Conservation (phyloP, 2,113 vertebrate genomes). For the Caretta caretta region DNA sequence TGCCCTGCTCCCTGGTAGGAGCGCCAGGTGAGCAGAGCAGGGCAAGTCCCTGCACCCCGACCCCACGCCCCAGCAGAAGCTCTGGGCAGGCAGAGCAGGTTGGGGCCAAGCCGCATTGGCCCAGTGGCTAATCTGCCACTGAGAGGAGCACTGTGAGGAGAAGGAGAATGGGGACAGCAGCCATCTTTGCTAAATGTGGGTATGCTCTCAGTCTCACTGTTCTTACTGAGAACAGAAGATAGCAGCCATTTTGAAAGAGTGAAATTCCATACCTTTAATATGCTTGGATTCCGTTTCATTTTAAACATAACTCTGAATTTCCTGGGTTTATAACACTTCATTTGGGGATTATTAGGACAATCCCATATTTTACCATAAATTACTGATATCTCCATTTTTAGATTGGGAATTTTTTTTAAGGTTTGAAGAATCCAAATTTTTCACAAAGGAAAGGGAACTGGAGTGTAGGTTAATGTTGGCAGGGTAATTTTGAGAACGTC, state of each 20-base stretch:
- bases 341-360: neutral
- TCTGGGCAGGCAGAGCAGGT: no score
- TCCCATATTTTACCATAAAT: neutral
- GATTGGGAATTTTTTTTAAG: accelerated
- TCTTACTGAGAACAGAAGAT: neutral
- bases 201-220: neutral
- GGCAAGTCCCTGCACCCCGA: no score
- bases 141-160: neutral
- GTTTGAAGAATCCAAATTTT: accelerated
- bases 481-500: neutral
- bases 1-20: no score
- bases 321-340: neutral
- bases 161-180: neutral
- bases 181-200: neutral
- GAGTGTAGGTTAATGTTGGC: accelerated
- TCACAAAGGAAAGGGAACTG: accelerated
- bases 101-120: no score
- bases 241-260: neutral
- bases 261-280: neutral
- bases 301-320: neutral
- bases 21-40: no score
- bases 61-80: no score
- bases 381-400: neutral
- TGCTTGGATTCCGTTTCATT: neutral
- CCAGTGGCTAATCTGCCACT: no score